Percentiles rank a stretch among this genome's conserved stretches.
phyloP scores from a whole-genome alignment of 2,113 vertebrate genomes.

The Leucosticte australis region DNA sequence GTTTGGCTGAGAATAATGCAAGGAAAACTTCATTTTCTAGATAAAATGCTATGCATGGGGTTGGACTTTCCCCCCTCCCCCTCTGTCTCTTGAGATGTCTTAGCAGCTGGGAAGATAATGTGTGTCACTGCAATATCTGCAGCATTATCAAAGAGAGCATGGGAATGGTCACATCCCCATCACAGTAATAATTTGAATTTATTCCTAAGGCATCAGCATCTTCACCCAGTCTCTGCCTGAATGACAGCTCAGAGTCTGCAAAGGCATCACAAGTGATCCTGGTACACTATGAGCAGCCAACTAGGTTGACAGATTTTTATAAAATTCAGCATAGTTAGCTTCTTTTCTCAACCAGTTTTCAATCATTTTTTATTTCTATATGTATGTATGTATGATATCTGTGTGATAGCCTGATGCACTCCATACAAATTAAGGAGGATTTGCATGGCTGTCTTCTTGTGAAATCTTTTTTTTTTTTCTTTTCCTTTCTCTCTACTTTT shows the following conservation, averaged over 20 bases:
- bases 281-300: not conserved
- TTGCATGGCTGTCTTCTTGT: not conserved
- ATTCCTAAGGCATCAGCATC: not conserved
- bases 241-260: constrained; percentile 35
- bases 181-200: constrained; percentile 42
- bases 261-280: not conserved
- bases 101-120: constrained; percentile 42
- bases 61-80: not conserved
- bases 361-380: not conserved
- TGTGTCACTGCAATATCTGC: constrained; percentile 34
- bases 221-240: constrained; percentile 16
- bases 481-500: not conserved
- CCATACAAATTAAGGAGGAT: not conserved
- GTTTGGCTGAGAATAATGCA: not conserved
- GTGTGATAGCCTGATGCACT: not conserved
- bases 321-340: not conserved
- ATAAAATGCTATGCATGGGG: not conserved
- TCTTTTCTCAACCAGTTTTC: not conserved
- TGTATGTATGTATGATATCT: not conserved
- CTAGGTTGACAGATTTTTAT: constrained; percentile 9
- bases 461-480: not conserved
- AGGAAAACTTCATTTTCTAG: not conserved
- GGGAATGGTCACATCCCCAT: constrained; percentile 2
- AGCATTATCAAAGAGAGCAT: not conserved
- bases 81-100: not conserved